Percentiles rank a stretch among this genome's conserved stretches.
Evolutionary conservation across 1,140 invertebrate species (phyloP).

Genomic region (Notospermus geniculatus): DNA sequence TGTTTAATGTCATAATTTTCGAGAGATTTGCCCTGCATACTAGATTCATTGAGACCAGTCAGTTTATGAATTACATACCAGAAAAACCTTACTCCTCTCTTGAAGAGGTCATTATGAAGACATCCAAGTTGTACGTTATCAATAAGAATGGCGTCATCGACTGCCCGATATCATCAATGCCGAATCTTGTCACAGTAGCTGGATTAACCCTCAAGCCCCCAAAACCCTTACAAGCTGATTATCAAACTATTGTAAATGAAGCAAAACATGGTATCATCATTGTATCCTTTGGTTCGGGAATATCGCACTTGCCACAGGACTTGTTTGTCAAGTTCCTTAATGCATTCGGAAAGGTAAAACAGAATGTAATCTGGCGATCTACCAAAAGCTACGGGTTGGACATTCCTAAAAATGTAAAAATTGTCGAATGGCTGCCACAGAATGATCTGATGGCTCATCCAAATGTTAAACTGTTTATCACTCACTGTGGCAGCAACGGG

Average conservation of each 20-base stretch:
- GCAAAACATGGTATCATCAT: conserved; percentile 1
- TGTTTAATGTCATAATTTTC: not conserved
- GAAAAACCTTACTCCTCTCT: not conserved
- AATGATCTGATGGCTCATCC: conserved; percentile 41
- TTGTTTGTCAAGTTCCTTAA: not conserved
- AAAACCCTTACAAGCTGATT: not conserved
- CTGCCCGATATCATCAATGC: not conserved
- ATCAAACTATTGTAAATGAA: not conserved
- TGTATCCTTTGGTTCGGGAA: not conserved
- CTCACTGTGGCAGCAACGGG: conserved; percentile 38
- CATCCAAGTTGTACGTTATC: not conserved
- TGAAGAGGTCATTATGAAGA: not conserved
- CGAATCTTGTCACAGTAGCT: not conserved
- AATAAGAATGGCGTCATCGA: conserved; percentile 3
- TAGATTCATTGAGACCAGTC: not conserved
- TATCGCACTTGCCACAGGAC: not conserved
- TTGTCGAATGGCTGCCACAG: conserved; percentile 70
- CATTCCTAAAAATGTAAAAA: conserved; percentile 62
- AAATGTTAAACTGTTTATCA: conserved; percentile 32
- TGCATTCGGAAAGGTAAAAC: not conserved
- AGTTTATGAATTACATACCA: not conserved
- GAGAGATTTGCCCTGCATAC: not conserved
- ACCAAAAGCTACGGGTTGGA: not conserved
- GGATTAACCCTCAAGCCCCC: not conserved
- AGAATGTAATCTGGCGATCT: not conserved